These are phyloP conservation scores for Xylota sylvarum DNA, from an alignment of 2,888 invertebrate genomes.

Conservation along the genomic window DNA sequence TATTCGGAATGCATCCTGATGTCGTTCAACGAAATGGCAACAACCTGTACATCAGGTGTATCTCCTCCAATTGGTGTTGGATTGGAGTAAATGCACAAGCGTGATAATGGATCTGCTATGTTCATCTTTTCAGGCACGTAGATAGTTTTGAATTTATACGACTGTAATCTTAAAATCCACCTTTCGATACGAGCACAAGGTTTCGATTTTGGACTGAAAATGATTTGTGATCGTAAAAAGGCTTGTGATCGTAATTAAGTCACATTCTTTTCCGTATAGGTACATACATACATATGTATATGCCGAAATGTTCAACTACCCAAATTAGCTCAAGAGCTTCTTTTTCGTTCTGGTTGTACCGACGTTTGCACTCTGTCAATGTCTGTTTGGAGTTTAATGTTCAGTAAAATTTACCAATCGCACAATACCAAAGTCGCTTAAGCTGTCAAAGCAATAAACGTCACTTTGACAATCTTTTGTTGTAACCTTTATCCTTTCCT, in stretches of 20 bases:
- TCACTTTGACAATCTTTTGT: too few species aligned
- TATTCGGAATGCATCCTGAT: conserved; percentile 27
- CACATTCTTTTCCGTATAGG: conserved; percentile 79
- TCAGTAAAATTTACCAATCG: too few species aligned
- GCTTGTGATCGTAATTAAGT: conserved; percentile 70
- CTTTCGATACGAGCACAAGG: conserved; percentile 78
- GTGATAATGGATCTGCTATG: conserved; percentile 80
- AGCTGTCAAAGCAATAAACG: too few species aligned
- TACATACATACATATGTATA: too few species aligned
- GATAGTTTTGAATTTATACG: conserved; percentile 75
- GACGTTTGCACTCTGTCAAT: too few species aligned
- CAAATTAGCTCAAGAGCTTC: too few species aligned
- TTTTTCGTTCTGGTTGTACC: too few species aligned
- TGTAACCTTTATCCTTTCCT: too few species aligned
- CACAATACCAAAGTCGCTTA: too few species aligned
- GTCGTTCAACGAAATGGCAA: conserved; percentile 30
- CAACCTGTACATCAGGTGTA: conserved; percentile 25
- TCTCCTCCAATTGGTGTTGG: conserved; percentile 26
- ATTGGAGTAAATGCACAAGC: conserved; percentile 31
- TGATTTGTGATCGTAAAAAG: conserved; percentile 59
- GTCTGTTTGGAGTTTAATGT: too few species aligned
- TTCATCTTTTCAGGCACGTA: conserved; percentile 78
- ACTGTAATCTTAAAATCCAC: conserved; percentile 78
- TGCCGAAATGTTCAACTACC: conserved; percentile 77
- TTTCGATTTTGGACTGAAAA: conserved; percentile 56